A percentile compares a stretch with the other conserved stretches of the same genome.
Conservation (phyloP, 2,888 invertebrate genomes). For the Eupithecia pulchellata region DNA sequence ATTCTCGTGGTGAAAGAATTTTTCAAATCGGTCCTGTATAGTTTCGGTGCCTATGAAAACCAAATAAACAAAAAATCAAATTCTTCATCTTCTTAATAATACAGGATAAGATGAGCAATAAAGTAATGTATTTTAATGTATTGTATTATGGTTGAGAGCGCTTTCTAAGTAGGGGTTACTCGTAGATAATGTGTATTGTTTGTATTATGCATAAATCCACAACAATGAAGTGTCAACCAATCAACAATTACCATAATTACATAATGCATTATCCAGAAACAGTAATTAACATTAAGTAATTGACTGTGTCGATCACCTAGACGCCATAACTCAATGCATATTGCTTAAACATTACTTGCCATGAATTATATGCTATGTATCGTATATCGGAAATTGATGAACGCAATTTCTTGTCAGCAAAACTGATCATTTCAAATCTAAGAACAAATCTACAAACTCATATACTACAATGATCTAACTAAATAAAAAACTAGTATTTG, state of each 20-base stretch:
- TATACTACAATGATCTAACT: too few species aligned
- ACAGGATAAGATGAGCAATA: too few species aligned
- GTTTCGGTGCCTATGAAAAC: too few species aligned
- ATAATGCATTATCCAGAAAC: conserved; percentile 13
- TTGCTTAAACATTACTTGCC: conserved; percentile 20
- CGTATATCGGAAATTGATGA: conserved; percentile 27
- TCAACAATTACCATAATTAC: conserved; percentile 13
- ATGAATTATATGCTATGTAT: conserved; percentile 18
- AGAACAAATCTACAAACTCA: too few species aligned
- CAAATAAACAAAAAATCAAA: too few species aligned
- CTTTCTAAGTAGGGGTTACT: neutral
- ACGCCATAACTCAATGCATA: conserved; percentile 22
- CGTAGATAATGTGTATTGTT: neutral
- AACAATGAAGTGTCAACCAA: conserved; percentile 14
- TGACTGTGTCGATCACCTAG: conserved; percentile 28
- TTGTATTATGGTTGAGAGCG: too few species aligned
- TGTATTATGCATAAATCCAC: neutral
- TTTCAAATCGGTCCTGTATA: too few species aligned
- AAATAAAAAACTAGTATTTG: too few species aligned
- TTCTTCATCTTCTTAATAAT: too few species aligned
- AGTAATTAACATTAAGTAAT: conserved; percentile 34
- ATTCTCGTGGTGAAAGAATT: too few species aligned
- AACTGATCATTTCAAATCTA: too few species aligned
- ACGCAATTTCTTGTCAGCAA: neutral
- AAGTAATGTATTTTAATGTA: too few species aligned